Evolutionary conservation across 2,888 invertebrate species (phyloP), one percentile per base, ranked within the genome.

Genomic region (Baccha elongata): DNA sequence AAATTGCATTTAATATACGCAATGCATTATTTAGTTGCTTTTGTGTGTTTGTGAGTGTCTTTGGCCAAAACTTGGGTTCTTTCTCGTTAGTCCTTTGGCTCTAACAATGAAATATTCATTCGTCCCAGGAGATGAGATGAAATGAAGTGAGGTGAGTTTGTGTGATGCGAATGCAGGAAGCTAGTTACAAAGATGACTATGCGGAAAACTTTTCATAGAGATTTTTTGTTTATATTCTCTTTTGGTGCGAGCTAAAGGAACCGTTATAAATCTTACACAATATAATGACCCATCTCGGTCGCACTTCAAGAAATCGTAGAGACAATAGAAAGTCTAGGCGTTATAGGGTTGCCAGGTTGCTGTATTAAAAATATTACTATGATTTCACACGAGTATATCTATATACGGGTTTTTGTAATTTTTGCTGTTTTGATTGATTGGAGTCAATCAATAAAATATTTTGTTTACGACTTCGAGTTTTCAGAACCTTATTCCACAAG

Each of bases 1-100:
- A 83, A 78, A 83, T 83, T 83, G 83, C 83, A 83, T 83, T 78
- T 83, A 83, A 78, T 78, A 78, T 60, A 83, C 67, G 78, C 78
- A 78, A 78, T 83, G 83, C 83, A 83, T 83, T 78, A 83, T 73
- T 76, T 78, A 83, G 65, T 53, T 46, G 17, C 58, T 53, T 78
- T 68, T 37, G 55, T 83, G 48, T 26, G 48, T 67, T 15, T 53
- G 42, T 23, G 3, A 40, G 11, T 44, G n/a, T 29, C 40, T 60
- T 44, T 64, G 64, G 21, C 35, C 44, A 46, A 29, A 52, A 64
- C 35, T 62, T 42, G 44, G 26, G 52, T 55, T 55, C 48, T 67
- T 73, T 64, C 42, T 55, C 40, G 67, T 76, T 72, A 62, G 76
- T 55, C 62, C 68, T 53, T 68, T 60, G n/a, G 72, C 68, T 55